A percentile compares a stretch with the other conserved stretches of the same genome.
These are phyloP conservation scores for Stomatorhinus walkeri DNA, from an alignment of 2,797 vertebrate genomes.

Conservation along the genomic window DNA sequence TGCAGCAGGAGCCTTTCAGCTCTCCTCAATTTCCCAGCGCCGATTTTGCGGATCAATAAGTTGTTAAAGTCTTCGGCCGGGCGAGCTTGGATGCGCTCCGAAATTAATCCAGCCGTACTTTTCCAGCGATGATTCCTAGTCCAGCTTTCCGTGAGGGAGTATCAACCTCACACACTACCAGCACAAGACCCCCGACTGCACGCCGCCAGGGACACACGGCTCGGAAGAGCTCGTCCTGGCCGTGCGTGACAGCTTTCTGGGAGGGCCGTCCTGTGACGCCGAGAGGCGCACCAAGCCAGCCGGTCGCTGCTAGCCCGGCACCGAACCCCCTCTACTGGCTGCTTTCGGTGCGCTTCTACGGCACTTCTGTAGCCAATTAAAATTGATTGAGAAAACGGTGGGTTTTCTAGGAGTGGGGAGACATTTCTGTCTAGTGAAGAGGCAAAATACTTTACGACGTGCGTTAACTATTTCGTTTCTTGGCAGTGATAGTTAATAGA, in stretches of 20 bases:
- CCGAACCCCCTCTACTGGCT: slow-evolving; percentile 27
- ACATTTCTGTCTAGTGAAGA: background rate
- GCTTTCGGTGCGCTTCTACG: background rate
- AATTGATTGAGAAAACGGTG: background rate
- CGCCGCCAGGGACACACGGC: background rate
- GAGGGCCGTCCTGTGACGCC: background rate
- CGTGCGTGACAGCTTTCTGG: background rate
- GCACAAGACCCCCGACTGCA: background rate
- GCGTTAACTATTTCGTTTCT: background rate
- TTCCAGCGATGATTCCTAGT: background rate
- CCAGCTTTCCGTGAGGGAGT: background rate
- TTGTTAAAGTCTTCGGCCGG: background rate
- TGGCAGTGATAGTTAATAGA: background rate
- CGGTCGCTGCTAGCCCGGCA: slow-evolving; percentile 20
- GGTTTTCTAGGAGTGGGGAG: background rate
- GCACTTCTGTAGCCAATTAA: no score
- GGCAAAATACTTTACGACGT: background rate
- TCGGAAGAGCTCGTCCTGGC: background rate
- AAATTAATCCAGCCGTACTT: background rate
- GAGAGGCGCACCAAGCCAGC: slow-evolving; percentile 32
- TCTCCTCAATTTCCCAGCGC: background rate
- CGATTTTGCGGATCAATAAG: background rate
- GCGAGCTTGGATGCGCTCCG: background rate
- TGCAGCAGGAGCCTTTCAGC: background rate
- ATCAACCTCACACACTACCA: background rate